These are phyloP conservation scores for Mesorhabditis sp. DNA, from an alignment of 2,888 invertebrate genomes.

Conservation along the genomic window DNA sequence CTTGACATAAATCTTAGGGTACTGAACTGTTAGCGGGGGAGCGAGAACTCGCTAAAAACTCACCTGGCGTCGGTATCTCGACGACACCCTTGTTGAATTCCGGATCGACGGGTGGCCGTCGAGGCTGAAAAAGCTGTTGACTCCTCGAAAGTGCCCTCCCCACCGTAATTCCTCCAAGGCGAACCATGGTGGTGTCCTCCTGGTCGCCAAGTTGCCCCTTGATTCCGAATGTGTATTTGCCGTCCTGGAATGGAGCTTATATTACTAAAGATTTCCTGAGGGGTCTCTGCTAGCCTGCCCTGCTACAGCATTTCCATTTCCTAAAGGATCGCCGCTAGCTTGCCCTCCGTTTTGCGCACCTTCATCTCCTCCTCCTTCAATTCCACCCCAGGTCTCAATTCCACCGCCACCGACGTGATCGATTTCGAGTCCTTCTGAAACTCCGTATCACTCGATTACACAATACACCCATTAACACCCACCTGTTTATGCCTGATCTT, in stretches of 20 bases:
- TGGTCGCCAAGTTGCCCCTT: background rate
- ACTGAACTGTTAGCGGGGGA: no score
- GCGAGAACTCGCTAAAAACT: background rate
- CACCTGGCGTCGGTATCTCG: background rate
- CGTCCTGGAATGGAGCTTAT: background rate
- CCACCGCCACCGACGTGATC: background rate
- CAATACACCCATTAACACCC: background rate
- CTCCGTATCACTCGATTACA: background rate
- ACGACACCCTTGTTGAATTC: slow-evolving; percentile 1
- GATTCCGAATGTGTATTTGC: background rate
- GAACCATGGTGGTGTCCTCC: slow-evolving; percentile 1
- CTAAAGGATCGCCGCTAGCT: no score
- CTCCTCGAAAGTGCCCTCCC: background rate
- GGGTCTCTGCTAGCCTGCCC: no score
- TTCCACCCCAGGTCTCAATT: background rate
- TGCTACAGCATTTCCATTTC: no score
- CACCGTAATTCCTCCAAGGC: background rate
- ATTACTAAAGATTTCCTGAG: no score
- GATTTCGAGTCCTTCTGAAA: background rate
- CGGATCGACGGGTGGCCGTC: background rate
- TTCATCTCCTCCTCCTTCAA: background rate
- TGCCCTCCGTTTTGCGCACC: background rate
- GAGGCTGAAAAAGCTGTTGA: background rate
- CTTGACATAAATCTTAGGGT: no score
- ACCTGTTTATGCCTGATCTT: background rate